Conservation (phyloP, 2,797 vertebrate genomes). For the Rachycentron canadum region DNA sequence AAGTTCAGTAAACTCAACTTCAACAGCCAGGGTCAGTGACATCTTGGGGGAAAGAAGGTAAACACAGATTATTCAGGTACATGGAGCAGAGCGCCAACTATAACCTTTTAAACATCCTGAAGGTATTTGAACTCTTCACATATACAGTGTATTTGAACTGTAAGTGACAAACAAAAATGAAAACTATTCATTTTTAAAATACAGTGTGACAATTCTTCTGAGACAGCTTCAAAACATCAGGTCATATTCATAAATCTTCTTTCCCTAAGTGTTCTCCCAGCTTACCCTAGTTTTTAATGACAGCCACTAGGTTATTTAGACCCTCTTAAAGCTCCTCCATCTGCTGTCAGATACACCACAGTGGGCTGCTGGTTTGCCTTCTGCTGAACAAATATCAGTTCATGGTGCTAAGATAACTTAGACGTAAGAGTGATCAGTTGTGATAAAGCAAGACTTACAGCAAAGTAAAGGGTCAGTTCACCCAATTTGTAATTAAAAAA, state of each 20-base stretch:
- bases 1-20: neutral
- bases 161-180: neutral
- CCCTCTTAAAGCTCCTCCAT: slow-evolving; percentile 47
- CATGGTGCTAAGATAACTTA: neutral
- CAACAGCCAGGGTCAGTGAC: slow-evolving; percentile 19
- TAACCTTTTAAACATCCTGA: neutral
- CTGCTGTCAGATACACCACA: slow-evolving; percentile 29
- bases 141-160: neutral
- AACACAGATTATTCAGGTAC: neutral
- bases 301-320: slow-evolving; percentile 29
- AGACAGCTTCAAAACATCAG: slow-evolving; percentile 1
- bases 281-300: slow-evolving; percentile 45
- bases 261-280: slow-evolving; percentile 40
- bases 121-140: too few species aligned
- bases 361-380: neutral
- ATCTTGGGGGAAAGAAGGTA: neutral
- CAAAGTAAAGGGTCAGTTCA: neutral
- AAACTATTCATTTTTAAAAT: neutral
- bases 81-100: neutral
- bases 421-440: neutral
- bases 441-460: neutral
- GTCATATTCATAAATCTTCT: slow-evolving; percentile 40
- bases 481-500: neutral
- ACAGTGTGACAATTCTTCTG: neutral
- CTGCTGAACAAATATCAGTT: neutral